phyloP scores from a whole-genome alignment of 2,113 vertebrate species.

The Pongo abelii region DNA sequence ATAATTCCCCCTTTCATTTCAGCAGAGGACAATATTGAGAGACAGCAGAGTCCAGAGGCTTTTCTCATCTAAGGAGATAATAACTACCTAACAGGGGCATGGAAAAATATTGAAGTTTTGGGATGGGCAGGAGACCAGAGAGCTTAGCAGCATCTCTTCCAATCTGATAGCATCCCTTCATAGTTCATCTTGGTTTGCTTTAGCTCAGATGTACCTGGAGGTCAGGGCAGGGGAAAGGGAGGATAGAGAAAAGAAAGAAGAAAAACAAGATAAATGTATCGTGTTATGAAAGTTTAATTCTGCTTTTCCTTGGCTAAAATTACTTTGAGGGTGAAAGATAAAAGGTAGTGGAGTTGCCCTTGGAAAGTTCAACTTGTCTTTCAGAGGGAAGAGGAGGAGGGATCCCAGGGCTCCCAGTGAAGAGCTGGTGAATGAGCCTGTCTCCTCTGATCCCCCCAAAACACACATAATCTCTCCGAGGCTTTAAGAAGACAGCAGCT shows the following conservation, averaged over 20 bases:
- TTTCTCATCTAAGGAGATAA: constrained; percentile 58
- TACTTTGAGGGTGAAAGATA: constrained; percentile 78
- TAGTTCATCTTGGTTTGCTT: constrained; percentile 71
- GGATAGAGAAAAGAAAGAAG: constrained; percentile 41
- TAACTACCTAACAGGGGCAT: background rate
- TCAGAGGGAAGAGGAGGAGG: constrained; percentile 8
- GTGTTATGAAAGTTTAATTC: constrained; percentile 83
- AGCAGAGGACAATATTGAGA: background rate
- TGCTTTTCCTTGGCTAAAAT: constrained; percentile 82
- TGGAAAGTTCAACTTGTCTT: constrained; percentile 67
- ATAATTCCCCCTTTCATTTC: background rate
- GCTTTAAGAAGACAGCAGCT: background rate
- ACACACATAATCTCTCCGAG: background rate
- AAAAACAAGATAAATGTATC: constrained; percentile 81
- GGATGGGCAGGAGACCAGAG: constrained; percentile 45
- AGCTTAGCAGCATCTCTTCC: background rate
- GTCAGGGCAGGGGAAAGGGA: background rate
- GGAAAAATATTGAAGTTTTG: background rate
- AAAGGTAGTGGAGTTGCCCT: constrained; percentile 74
- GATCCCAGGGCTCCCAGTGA: background rate
- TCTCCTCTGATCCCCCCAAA: background rate
- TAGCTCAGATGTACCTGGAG: constrained; percentile 61
- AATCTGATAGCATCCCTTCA: constrained; percentile 26
- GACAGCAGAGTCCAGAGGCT: constrained; percentile 36
- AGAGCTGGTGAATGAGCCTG: background rate